These are phyloP conservation scores for Brachyhypopomus gauderio DNA, from an alignment of 2,113 vertebrate genomes.

Conservation along the genomic window DNA sequence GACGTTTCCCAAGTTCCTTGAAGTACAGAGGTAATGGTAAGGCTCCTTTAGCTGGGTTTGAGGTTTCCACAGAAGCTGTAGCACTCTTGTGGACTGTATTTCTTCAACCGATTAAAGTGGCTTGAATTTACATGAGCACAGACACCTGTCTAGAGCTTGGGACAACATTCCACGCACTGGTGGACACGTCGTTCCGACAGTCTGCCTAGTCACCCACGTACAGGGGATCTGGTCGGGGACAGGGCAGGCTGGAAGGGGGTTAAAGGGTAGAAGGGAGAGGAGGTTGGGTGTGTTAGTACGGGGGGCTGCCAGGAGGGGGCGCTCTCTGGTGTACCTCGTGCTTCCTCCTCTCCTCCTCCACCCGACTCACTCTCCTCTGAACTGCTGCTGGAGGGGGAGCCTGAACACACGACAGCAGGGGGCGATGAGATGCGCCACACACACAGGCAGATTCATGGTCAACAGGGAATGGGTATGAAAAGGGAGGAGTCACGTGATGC, in stretches of 20 bases:
- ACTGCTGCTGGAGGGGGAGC: conserved; percentile 74
- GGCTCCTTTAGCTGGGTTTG: no score
- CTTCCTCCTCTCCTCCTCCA: conserved; percentile 87
- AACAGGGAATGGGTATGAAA: neutral
- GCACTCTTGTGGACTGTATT: no score
- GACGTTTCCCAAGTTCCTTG: no score
- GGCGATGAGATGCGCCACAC: conserved; percentile 62
- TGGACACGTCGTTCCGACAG: no score
- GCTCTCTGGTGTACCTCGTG: conserved; percentile 82
- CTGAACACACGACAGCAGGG: conserved; percentile 83
- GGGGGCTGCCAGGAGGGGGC: conserved; percentile 48
- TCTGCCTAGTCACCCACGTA: neutral
- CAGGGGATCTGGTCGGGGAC: neutral
- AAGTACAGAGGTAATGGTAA: no score
- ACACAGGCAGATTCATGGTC: neutral
- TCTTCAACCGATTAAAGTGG: no score
- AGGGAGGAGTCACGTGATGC: neutral
- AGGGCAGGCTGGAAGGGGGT: conserved; percentile 45
- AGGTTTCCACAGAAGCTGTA: no score
- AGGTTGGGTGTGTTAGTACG: conserved; percentile 59
- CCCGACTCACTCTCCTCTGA: conserved; percentile 83
- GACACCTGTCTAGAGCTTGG: no score
- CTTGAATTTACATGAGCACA: no score
- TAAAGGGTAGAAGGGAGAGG: conserved; percentile 64
- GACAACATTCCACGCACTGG: no score